Conservation (phyloP, 1,140 invertebrate species). For the Macrobrachium nipponense region DNA sequence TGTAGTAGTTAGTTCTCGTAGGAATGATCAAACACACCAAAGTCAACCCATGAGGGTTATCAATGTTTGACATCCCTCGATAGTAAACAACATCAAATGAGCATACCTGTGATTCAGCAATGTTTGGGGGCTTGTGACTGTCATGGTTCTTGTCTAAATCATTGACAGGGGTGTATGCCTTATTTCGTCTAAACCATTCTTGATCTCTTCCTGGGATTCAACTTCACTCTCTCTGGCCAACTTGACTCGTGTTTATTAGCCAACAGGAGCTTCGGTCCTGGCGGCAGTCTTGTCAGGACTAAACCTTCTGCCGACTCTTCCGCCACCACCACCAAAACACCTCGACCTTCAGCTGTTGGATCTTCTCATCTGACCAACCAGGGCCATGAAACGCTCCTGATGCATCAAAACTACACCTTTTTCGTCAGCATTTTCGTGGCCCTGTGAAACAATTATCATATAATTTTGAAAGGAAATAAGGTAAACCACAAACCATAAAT, state of each 20-base stretch:
- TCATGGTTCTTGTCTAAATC: conserved; percentile 16
- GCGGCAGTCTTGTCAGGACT: conserved; percentile 55
- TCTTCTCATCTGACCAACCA: conserved; percentile 63
- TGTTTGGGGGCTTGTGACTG: conserved; percentile 7
- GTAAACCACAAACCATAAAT: no score
- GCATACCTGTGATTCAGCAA: conserved; percentile 29
- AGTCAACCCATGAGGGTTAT: no score
- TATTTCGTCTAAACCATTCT: conserved; percentile 37
- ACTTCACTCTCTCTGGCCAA: conserved; percentile 10
- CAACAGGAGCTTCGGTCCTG: conserved; percentile 32
- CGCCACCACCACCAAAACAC: no score
- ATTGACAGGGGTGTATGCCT: background rate
- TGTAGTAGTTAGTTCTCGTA: no score
- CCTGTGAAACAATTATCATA: conserved; percentile 67
- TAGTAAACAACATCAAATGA: conserved; percentile 10
- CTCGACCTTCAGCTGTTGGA: conserved; percentile 58
- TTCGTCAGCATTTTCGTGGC: conserved; percentile 81
- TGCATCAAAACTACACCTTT: conserved; percentile 86
- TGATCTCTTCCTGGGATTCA: conserved; percentile 26
- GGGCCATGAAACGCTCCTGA: conserved; percentile 79
- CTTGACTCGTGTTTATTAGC: conserved; percentile 20
- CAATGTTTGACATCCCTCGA: no score
- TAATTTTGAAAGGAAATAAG: no score
- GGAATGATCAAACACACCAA: no score
- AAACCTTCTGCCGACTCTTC: conserved; percentile 19